Evolutionary conservation across 1,140 invertebrate species (phyloP).

Genomic region (Diprion similis): DNA sequence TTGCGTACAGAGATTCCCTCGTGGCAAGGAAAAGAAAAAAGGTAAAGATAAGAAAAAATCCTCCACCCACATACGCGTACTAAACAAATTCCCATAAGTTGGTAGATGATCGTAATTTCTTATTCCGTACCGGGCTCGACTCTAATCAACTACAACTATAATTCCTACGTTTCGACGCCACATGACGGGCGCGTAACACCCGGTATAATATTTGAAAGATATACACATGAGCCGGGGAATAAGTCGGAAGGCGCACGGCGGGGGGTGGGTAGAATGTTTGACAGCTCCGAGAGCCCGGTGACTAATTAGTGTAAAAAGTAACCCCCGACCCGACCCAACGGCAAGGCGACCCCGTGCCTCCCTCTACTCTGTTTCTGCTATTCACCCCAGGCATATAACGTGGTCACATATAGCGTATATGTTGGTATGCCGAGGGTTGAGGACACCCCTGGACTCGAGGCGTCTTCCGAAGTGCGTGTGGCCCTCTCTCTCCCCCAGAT

Average conservation of each 20-base stretch:
- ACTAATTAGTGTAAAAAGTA: conserved; percentile 61
- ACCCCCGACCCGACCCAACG: conserved; percentile 36
- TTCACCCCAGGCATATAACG: background rate
- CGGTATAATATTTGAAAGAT: conserved; percentile 6
- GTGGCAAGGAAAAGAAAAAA: too few species aligned
- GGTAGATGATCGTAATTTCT: too few species aligned
- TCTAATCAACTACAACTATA: too few species aligned
- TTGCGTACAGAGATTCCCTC: too few species aligned
- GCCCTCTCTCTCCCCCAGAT: background rate
- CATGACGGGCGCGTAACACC: too few species aligned
- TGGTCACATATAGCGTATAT: background rate
- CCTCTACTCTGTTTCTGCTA: conserved; percentile 18
- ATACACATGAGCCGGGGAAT: conserved; percentile 31
- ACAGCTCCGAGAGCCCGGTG: conserved; percentile 55
- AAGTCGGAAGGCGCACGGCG: conserved; percentile 39
- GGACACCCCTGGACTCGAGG: conserved; percentile 5
- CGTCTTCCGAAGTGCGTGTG: conserved; percentile 12
- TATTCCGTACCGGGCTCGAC: too few species aligned
- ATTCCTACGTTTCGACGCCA: too few species aligned
- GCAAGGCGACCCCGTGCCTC: conserved; percentile 44
- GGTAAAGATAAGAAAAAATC: too few species aligned
- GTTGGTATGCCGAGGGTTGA: conserved; percentile 7
- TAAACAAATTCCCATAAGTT: too few species aligned
- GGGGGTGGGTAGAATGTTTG: conserved; percentile 54
- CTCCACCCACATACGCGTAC: too few species aligned